These are phyloP conservation scores for Drosophila eugracilis DNA, from an alignment of 1,140 invertebrate genomes.

Conservation along the genomic window DNA sequence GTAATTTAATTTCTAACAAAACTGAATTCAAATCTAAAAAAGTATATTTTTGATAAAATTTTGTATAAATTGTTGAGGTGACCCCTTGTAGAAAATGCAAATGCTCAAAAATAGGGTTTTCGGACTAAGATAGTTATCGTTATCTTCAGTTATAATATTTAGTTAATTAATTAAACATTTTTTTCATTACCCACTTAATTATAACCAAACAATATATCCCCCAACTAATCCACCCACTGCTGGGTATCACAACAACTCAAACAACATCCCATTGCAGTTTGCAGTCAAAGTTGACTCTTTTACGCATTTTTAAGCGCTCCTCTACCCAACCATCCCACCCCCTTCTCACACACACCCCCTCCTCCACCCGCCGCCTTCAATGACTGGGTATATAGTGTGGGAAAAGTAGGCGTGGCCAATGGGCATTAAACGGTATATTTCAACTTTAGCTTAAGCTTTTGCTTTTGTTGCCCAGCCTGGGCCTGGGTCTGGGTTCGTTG, in stretches of 20 bases:
- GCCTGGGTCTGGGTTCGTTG: slow-evolving; percentile 58
- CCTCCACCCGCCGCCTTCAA: neutral
- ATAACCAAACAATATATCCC: neutral
- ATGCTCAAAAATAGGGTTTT: too few species aligned
- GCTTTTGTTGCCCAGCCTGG: slow-evolving; percentile 60
- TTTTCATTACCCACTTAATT: too few species aligned
- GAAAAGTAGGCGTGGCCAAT: slow-evolving; percentile 77
- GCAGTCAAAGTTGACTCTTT: slow-evolving; percentile 79
- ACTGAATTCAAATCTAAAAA: too few species aligned
- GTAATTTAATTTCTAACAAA: too few species aligned
- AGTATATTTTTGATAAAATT: too few species aligned
- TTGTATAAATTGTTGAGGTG: too few species aligned
- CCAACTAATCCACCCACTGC: neutral
- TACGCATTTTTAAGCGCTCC: slow-evolving; percentile 76
- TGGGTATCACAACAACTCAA: slow-evolving; percentile 48
- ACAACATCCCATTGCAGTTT: slow-evolving; percentile 60
- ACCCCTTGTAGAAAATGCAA: too few species aligned
- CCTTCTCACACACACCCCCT: neutral
- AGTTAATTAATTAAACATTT: too few species aligned
- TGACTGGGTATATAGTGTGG: slow-evolving; percentile 59
- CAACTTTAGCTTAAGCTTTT: slow-evolving; percentile 74
- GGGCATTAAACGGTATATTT: slow-evolving; percentile 79
- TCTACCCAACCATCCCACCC: slow-evolving; percentile 14
- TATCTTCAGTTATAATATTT: too few species aligned
- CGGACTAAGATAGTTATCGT: too few species aligned